These are phyloP conservation scores for Cliona cf. orientalis DNA, from an alignment of 37 sponge, comb jelly and placozoan species.

Conservation along the genomic window DNA sequence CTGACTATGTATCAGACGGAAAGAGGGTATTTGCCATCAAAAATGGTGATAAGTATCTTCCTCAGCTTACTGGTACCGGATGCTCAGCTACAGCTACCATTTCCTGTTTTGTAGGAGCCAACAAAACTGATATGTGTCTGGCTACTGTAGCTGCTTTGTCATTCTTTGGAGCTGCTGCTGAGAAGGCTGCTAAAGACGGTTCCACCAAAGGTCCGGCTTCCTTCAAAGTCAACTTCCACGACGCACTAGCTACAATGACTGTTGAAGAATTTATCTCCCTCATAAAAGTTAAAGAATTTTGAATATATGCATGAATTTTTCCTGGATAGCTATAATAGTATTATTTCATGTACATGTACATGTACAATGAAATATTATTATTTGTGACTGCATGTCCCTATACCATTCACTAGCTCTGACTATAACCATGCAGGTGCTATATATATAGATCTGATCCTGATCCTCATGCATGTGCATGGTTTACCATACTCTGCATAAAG, in stretches of 20 bases:
- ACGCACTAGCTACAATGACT: constrained; percentile 15
- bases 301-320: no score
- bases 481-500: no score
- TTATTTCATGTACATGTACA: no score
- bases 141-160: constrained; percentile 14
- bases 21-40: constrained; percentile 20
- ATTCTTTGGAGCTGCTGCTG: constrained; percentile 20
- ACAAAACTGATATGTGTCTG: constrained; percentile 1
- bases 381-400: no score
- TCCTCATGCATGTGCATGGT: no score
- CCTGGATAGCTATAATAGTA: no score
- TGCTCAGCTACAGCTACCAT: constrained; percentile 26
- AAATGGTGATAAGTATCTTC: constrained; percentile 13
- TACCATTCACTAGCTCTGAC: no score
- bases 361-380: no score
- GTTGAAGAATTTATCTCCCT: constrained; percentile 3
- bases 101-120: constrained; percentile 22
- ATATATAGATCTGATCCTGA: no score
- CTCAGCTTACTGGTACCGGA: constrained; percentile 17
- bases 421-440: no score
- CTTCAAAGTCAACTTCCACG: constrained; percentile 17
- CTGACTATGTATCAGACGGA: constrained; percentile 26
- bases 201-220: constrained; percentile 9
- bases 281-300: constrained; percentile 6
- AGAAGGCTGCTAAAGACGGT: background rate